Evolutionary conservation across 2,797 vertebrate species (phyloP), one percentile per base, ranked within the genome.

Genomic region (Peromyscus eremicus): DNA sequence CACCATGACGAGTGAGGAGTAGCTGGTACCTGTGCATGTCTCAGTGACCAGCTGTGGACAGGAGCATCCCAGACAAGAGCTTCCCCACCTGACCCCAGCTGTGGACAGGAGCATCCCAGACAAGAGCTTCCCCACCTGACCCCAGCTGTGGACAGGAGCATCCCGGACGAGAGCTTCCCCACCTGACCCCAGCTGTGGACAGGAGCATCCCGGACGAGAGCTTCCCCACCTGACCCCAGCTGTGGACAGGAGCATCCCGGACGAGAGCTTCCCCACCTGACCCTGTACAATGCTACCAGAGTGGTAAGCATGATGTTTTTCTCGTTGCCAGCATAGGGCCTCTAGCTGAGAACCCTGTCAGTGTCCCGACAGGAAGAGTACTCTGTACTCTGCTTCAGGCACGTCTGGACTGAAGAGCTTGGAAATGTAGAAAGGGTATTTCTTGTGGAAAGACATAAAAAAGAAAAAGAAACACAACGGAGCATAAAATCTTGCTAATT

Each of bases 401-500:
- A 2, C 13, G 66, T 25, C 76, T 52, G 46, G 12, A 70, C 27
- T 2, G 10, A 55, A 70, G 75, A 89, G 40, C 64, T 64, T 34
- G 6, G 11, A 25, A 62, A 49, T 37, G 19, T 9, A 14, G 23
- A 55, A 23, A 76, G 21, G 32, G 2, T 16, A 8, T 12, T 94
- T 89, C 60, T 84, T 32, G 83, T 25, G 34, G 77, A 76, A 96
- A 57, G 46, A 77, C 16, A 76, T 89, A 2, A 77, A 43, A 70
- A 62, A 81, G 34, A 81, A 49, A 85, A 73, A 71, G 40, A 85
- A 73, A 68, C 12, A 83, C 55, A 71, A 27, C 17, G 86, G 32
- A 89, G 25, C 55, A n/a, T 12, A 77, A 71, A 62, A 64, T 43
- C 5, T 83, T 92, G 49, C 49, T 94, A n/a, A 49, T 96, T 82